These are phyloP conservation scores for Brachionus plicatilis DNA, from an alignment of 1,140 invertebrate species.

Conservation along the genomic window DNA sequence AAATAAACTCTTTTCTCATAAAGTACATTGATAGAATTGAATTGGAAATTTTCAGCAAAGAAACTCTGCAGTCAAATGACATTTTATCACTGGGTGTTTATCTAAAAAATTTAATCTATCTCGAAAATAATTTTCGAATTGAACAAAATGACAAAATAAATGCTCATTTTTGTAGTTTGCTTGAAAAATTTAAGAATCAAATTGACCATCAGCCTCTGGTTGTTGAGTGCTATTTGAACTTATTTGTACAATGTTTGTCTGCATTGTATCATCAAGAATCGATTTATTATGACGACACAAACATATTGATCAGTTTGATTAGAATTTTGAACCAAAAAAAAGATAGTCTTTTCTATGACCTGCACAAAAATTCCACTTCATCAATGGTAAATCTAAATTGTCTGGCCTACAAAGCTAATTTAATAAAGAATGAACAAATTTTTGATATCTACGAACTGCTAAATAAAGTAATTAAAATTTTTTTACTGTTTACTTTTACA, in stretches of 20 bases:
- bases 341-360: neutral
- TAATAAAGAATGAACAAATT: constrained; percentile 15
- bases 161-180: neutral
- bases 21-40: constrained; percentile 17
- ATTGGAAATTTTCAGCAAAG: neutral
- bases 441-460: neutral
- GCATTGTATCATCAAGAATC: constrained; percentile 19
- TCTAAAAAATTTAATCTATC: neutral
- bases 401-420: constrained; percentile 24
- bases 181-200: neutral
- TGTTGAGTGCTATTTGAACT: neutral
- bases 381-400: constrained; percentile 1
- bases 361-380: neutral
- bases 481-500: neutral
- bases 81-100: neutral
- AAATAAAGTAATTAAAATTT: neutral
- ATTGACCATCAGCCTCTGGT: neutral
- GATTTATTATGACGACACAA: constrained; percentile 30
- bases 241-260: neutral
- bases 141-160: constrained; percentile 19
- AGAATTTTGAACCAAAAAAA: neutral
- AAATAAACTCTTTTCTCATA: constrained; percentile 12
- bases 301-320: neutral
- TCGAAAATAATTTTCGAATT: neutral
- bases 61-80: neutral